Conservation (phyloP, 2,888 invertebrate genomes). For the Lasioglossum pauxillum region DNA sequence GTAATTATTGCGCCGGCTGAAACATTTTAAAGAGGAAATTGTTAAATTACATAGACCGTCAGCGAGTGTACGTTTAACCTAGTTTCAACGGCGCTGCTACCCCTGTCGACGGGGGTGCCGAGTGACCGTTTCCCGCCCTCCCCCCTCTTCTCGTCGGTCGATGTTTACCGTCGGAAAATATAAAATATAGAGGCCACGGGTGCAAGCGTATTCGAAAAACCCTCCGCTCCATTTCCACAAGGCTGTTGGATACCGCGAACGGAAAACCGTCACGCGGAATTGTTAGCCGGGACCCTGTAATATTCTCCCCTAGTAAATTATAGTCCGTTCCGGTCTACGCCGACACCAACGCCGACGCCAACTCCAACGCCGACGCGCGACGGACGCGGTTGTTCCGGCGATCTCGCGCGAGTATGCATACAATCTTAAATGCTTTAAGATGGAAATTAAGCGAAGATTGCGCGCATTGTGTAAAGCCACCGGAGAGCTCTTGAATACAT, state of each 20-base stretch:
- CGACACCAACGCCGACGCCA: conserved; percentile 2
- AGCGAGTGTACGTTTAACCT: conserved; percentile 47
- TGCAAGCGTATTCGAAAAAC: background rate
- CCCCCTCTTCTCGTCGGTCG: background rate
- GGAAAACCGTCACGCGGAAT: conserved; percentile 27
- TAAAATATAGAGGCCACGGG: background rate
- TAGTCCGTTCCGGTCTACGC: conserved; percentile 30
- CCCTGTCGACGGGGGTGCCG: background rate
- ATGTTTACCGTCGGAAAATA: conserved; percentile 10
- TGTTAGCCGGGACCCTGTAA: conserved; percentile 30
- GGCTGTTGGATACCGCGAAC: conserved; percentile 1
- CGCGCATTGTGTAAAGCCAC: conserved; percentile 56
- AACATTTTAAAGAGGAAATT: conserved; percentile 53
- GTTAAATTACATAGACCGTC: conserved; percentile 47
- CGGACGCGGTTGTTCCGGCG: conserved; percentile 31
- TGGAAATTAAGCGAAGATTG: conserved; percentile 67
- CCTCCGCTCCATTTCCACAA: background rate
- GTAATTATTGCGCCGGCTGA: conserved; percentile 42
- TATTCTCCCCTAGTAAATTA: conserved; percentile 52
- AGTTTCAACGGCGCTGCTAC: conserved; percentile 31
- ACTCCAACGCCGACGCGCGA: conserved; percentile 17
- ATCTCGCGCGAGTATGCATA: conserved; percentile 40
- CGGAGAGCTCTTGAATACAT: conserved; percentile 61
- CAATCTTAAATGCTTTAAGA: conserved; percentile 67
- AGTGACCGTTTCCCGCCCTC: background rate